Base-by-base conservation (phyloP, 2,113 vertebrate genomes). In the Heterocephalus glaber region DNA sequence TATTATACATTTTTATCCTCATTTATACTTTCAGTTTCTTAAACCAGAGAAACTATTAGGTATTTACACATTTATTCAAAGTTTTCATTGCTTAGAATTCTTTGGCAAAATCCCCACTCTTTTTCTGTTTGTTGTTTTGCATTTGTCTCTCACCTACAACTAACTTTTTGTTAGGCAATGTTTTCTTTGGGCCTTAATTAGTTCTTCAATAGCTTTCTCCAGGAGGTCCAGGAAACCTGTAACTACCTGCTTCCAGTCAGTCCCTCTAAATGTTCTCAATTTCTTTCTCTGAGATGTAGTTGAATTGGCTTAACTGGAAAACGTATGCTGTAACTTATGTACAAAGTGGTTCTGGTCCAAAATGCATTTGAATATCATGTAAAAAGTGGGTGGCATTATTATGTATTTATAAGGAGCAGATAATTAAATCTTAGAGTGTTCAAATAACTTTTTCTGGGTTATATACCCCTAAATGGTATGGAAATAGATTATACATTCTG, bases 121-220 rank as follows among this genome's bases (percentile, higher is more conserved):
- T 92, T 80, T 72, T 49, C 54, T 85, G 44, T 66, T 87, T 95
- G 1, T 82, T 90, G 41, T 89, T 96, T 93, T 86, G 35, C 28
- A 26, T 92, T 87, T 79, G 33, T 93, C 41, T 94, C 24, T 30
- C 5, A 74, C 76, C 60, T 89, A 47, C 47, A 80, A 47, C 35
- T 72, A 58, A 58, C 26, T 44, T 86, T 94, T 44, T 93, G 84
- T 91, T 81, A 72, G 87, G 47, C 49, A 93, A 38, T 54, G 38
- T 90, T 97, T 96, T 92, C 77, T 91, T 95, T 95, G 63, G 35
- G 26, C 33, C 47, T 88, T 93, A 97, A 95, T 97, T 95, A 94
- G 54, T 87, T 96, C 58, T 95, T 95, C 97, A 95, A 92, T 96
- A 96, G 38, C 22, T 96, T 93, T 90, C 96, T 88, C 47, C 87